Evolutionary conservation across 2,113 vertebrate genomes (phyloP).

Genomic region (Osmerus eperlanus): DNA sequence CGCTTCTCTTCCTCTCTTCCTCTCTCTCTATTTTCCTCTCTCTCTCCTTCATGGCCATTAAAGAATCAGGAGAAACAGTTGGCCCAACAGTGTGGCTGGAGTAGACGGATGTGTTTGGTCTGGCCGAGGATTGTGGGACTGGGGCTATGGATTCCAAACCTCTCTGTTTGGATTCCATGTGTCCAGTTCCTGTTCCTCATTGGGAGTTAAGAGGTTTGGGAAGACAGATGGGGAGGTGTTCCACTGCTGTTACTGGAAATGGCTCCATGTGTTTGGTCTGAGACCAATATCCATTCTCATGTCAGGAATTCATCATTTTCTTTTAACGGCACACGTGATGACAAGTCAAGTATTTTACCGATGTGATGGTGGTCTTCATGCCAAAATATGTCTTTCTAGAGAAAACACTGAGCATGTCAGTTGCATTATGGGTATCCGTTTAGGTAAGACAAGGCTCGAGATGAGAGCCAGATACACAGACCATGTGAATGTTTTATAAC

Average conservation of each 20-base stretch:
- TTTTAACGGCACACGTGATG: slow-evolving; percentile 33
- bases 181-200: slow-evolving; percentile 7
- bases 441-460: slow-evolving; percentile 2
- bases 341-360: slow-evolving; percentile 47
- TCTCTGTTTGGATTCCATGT: slow-evolving; percentile 8
- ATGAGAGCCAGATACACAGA: slow-evolving; percentile 28
- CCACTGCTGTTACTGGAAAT: slow-evolving; percentile 24
- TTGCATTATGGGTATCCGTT: slow-evolving; percentile 36
- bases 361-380: slow-evolving; percentile 9
- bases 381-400: not conserved
- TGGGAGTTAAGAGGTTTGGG: slow-evolving; percentile 3
- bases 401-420: slow-evolving; percentile 23
- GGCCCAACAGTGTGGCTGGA: not conserved
- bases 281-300: slow-evolving; percentile 21
- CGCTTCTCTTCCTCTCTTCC: no score
- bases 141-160: not conserved
- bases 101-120: slow-evolving; percentile 10
- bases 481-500: not conserved
- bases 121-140: slow-evolving; percentile 8
- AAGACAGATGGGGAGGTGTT: slow-evolving; percentile 14
- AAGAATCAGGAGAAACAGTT: slow-evolving; percentile 13
- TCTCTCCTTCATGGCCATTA: slow-evolving; percentile 16
- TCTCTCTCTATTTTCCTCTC: not conserved
- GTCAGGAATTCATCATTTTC: slow-evolving; percentile 25
- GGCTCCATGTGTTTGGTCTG: slow-evolving; percentile 35